These are phyloP conservation scores for Drosophila tani DNA, from an alignment of 1,140 invertebrate species.

Conservation along the genomic window DNA sequence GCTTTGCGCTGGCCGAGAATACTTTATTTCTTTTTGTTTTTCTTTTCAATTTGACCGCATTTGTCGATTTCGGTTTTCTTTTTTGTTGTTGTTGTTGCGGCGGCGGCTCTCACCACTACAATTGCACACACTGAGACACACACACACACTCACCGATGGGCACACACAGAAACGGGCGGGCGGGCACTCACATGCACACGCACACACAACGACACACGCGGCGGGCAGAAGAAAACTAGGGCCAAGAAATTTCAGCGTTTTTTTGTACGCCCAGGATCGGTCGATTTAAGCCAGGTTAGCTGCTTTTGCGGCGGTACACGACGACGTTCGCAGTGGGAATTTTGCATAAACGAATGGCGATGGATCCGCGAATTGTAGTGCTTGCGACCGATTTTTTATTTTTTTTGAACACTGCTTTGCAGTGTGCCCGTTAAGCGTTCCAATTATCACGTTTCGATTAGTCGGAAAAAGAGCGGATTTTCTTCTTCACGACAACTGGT, in stretches of 20 bases:
- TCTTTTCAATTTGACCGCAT: constrained; percentile 80
- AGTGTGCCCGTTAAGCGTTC: no score
- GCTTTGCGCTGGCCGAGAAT: constrained; percentile 49
- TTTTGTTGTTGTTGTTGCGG: constrained; percentile 52
- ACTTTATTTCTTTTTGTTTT: constrained; percentile 63
- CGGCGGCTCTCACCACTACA: constrained; percentile 58
- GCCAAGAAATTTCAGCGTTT: constrained; percentile 9
- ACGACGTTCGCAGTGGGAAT: constrained; percentile 15
- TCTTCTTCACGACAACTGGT: no score
- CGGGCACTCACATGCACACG: constrained; percentile 43
- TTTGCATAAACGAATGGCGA: constrained; percentile 18
- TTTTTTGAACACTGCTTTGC: no score
- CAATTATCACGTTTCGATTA: no score
- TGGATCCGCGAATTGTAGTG: constrained; percentile 26
- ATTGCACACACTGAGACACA: constrained; percentile 50
- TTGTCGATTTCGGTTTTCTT: constrained; percentile 74
- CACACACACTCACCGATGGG: constrained; percentile 26
- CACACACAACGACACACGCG: constrained; percentile 47
- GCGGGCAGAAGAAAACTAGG: constrained; percentile 14
- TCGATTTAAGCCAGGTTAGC: background rate
- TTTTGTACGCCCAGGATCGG: constrained; percentile 4
- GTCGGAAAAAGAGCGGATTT: no score
- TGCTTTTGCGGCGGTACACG: constrained; percentile 14
- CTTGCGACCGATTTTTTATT: background rate
- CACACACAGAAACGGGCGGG: constrained; percentile 50